phyloP scores from a whole-genome alignment of 2,888 invertebrate genomes.

The Amiota minor region DNA sequence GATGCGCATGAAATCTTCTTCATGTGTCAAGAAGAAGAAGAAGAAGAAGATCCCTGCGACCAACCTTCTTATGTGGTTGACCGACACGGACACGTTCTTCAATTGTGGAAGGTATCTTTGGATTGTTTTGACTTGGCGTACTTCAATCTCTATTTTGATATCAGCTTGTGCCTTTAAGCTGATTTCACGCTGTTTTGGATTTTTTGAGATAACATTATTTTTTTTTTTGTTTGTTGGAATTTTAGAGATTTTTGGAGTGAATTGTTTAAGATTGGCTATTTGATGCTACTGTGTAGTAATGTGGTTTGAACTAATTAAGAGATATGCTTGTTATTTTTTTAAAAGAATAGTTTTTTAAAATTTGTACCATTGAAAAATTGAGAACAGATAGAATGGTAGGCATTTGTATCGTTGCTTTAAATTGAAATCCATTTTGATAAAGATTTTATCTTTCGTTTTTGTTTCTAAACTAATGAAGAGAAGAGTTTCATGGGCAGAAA shows the following conservation, averaged over 20 bases:
- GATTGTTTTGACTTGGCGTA: slow-evolving; percentile 59
- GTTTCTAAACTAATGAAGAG: too few species aligned
- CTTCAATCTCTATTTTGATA: slow-evolving; percentile 41
- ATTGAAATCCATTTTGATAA: too few species aligned
- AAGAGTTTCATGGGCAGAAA: too few species aligned
- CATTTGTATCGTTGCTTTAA: too few species aligned
- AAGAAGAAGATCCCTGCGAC: slow-evolving; percentile 10
- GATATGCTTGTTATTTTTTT: slow-evolving; percentile 2
- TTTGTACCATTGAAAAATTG: too few species aligned
- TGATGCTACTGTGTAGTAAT: slow-evolving; percentile 30
- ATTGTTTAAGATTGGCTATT: slow-evolving; percentile 39
- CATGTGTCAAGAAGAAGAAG: slow-evolving; percentile 1
- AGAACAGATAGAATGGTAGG: too few species aligned
- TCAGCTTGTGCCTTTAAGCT: slow-evolving; percentile 59
- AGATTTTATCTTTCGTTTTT: too few species aligned
- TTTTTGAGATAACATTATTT: slow-evolving; percentile 2
- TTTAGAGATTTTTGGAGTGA: background rate
- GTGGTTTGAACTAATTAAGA: background rate
- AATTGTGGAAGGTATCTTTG: slow-evolving; percentile 21
- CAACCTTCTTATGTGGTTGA: slow-evolving; percentile 53
- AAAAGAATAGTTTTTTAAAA: background rate
- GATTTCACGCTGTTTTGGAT: slow-evolving; percentile 60
- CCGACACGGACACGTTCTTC: slow-evolving; percentile 38
- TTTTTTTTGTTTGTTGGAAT: slow-evolving; percentile 35
- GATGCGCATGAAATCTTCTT: slow-evolving; percentile 22